Percentiles rank a stretch among this genome's conserved stretches.
Evolutionary conservation across 2,888 invertebrate genomes (phyloP).

Genomic region (Cryptocheilus praepositus): DNA sequence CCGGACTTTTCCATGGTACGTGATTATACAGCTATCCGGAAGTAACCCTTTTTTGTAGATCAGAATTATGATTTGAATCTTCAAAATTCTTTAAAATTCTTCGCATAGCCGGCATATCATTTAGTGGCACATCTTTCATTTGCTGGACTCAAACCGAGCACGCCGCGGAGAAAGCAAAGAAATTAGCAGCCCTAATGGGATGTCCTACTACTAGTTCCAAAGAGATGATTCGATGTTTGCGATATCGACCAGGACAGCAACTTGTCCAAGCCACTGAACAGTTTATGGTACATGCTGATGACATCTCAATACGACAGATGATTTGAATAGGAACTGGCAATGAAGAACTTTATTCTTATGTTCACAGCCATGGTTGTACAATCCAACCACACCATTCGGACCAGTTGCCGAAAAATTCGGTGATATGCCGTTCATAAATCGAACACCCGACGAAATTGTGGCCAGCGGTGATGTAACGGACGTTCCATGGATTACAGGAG

Average conservation of each 20-base stretch:
- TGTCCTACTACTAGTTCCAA: constrained; percentile 78
- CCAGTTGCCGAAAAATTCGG: constrained; percentile 81
- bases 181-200: constrained; percentile 79
- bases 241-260: constrained; percentile 78
- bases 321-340: not conserved
- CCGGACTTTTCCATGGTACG: constrained; percentile 75
- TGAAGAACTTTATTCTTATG: too few relatives aligned
- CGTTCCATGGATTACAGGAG: constrained; percentile 83
- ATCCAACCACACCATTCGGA: constrained; percentile 84
- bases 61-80: not conserved
- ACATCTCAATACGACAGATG: not conserved
- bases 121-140: constrained; percentile 82
- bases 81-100: not conserved
- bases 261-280: constrained; percentile 79
- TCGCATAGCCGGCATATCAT: constrained; percentile 78
- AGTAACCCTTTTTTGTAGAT: not conserved
- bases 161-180: constrained; percentile 78
- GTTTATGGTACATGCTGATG: constrained; percentile 76
- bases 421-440: constrained; percentile 80
- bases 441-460: constrained; percentile 81
- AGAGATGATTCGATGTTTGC: constrained; percentile 81
- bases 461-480: constrained; percentile 79
- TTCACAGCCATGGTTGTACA: constrained; percentile 71
- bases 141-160: constrained; percentile 72
- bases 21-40: not conserved